Base-by-base conservation (phyloP, 1,140 invertebrate species). In the Trichonephila clavata region DNA sequence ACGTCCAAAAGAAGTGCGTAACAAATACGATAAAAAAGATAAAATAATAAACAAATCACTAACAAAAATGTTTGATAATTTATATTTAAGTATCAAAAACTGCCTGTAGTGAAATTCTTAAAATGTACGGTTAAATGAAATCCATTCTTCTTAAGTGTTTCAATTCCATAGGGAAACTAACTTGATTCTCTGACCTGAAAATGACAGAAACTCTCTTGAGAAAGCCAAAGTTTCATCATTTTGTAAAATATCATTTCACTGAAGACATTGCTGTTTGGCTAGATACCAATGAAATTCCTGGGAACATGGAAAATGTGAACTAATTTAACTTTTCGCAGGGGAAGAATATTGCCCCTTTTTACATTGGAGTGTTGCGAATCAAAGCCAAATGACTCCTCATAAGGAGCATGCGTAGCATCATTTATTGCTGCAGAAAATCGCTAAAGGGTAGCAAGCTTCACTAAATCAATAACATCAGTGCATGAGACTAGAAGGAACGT, bases 251-350 rank as follows among this genome's bases (percentile, higher is more conserved):
- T 89, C 39, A 21, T 43, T 63, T 87, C 24, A 39, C 61, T 87
- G 63, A 65, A 87, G 57, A 60, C 20, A 43, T 63, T 57, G 43
- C 39, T 60, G 24, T 39, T 89, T 89, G 87, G 87, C 61, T 50
- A 77, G 16, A 50, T n/a, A 39, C 87, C 87, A 89, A 77, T n/a
- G 32, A 43, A 81, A 61, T 27, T 89, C 71, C 27, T 39, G 20
- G 63, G 18, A 57, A 68, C 13, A 61, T 27, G 24, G n/a, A 80
- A 57, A 89, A 68, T 89, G n/a, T n/a, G 86, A 89, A 68, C 86
- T 89, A 90, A 90, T 90, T 80, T 80, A 90, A 60, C 57, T 90
- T 81, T 90, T 21, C 89, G 65, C 27, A n/a, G 43, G 60, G 68
- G 43, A n/a, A 43, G 57, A 27, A 61, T 80, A 90, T 90, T 90